phyloP scores from a whole-genome alignment of 2,113 vertebrate genomes.

The Hipposideros armiger region DNA sequence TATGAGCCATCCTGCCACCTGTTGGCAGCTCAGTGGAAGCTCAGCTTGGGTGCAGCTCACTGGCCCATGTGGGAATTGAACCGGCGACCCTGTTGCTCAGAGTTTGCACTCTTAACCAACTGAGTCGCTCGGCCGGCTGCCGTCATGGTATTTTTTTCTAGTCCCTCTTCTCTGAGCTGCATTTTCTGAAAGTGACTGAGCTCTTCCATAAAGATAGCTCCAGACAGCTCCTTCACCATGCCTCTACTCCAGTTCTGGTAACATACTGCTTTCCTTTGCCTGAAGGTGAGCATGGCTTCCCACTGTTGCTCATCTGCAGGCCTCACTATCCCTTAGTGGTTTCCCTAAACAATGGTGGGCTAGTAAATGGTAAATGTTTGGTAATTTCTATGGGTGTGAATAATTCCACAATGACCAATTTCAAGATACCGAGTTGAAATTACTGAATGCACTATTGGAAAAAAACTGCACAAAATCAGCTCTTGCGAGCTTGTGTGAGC shows the following conservation, averaged over 20 bases:
- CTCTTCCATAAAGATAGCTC: not conserved
- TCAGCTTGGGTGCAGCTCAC: too few species aligned
- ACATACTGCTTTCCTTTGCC: not conserved
- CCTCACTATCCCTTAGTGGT: too few species aligned
- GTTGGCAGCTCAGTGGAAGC: too few species aligned
- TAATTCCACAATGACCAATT: not conserved
- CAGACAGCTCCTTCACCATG: not conserved
- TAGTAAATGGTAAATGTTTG: not conserved
- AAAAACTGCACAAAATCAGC: not conserved
- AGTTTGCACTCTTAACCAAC: too few species aligned
- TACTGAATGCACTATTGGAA: not conserved
- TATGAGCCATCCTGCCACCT: too few species aligned
- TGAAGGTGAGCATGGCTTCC: not conserved
- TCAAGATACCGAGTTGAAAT: not conserved
- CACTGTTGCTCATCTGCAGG: not conserved
- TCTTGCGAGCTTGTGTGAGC: not conserved
- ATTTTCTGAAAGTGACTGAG: not conserved
- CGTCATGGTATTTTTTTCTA: not conserved
- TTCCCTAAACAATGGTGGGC: not conserved
- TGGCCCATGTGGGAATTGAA: too few species aligned
- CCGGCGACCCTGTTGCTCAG: too few species aligned
- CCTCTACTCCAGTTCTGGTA: not conserved
- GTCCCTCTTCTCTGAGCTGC: not conserved
- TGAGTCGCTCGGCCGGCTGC: too few species aligned
- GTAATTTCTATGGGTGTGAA: not conserved